phyloP scores from a whole-genome alignment of 2,888 invertebrate genomes.

The Parnassius orleans region DNA sequence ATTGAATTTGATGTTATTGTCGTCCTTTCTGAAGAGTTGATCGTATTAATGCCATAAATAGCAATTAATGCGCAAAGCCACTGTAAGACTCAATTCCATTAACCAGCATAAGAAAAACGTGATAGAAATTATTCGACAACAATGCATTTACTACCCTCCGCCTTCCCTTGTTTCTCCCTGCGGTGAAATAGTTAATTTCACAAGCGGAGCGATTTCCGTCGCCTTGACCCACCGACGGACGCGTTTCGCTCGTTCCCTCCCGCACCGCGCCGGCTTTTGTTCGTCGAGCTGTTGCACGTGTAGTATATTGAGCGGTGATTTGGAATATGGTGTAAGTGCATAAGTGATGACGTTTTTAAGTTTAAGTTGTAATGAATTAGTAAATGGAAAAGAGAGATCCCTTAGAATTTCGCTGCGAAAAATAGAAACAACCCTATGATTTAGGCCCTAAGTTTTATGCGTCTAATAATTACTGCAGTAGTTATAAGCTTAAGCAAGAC shows the following conservation, averaged over 20 bases:
- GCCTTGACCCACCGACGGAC: conserved; percentile 26
- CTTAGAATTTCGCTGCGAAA: too few relatives aligned
- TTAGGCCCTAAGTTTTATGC: too few relatives aligned
- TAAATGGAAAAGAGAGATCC: too few relatives aligned
- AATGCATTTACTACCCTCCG: neutral
- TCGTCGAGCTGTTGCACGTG: conserved; percentile 13
- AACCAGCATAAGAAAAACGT: neutral
- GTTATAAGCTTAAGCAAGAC: too few relatives aligned
- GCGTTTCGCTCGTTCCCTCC: conserved; percentile 21
- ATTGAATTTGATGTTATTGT: too few relatives aligned
- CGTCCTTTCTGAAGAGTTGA: too few relatives aligned
- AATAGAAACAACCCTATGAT: too few relatives aligned
- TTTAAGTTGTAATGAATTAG: too few relatives aligned
- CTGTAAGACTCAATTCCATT: neutral
- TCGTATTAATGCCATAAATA: too few relatives aligned
- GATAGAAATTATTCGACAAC: neutral
- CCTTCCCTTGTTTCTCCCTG: neutral
- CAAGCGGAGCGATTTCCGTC: conserved; percentile 28
- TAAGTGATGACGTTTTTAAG: conserved; percentile 1
- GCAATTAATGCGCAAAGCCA: too few relatives aligned
- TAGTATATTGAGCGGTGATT: conserved; percentile 6
- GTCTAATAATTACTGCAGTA: too few relatives aligned
- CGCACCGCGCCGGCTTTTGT: conserved; percentile 18
- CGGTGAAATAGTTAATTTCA: conserved; percentile 18
- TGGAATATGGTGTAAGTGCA: neutral